Conservation (phyloP, 2,113 vertebrate genomes). For the Petaurus breviceps region DNA sequence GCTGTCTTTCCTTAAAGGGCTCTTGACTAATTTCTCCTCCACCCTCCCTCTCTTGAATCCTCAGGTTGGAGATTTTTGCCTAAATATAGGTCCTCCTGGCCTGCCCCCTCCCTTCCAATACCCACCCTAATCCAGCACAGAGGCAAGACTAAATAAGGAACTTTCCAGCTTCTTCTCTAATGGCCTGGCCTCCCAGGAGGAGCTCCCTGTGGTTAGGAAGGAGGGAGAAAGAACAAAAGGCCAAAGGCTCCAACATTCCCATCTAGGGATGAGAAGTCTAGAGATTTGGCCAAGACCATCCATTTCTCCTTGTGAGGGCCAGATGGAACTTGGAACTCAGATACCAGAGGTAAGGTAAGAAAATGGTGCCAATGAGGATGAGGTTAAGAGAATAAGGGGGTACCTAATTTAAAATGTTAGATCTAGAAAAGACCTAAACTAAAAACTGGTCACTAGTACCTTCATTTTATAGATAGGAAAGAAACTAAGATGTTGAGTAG, state of each 20-base stretch:
- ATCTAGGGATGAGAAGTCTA: conserved; percentile 62
- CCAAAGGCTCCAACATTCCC: conserved; percentile 55
- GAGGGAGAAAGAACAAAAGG: conserved; percentile 3
- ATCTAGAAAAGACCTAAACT: not conserved
- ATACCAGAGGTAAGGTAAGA: conserved; percentile 4
- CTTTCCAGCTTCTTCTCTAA: conserved; percentile 22
- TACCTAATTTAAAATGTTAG: not conserved
- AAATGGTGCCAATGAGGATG: not conserved
- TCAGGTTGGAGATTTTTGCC: conserved; percentile 52
- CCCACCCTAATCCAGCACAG: conserved; percentile 59
- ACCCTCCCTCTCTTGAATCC: not conserved
- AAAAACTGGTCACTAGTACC: not conserved
- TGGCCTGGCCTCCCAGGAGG: conserved; percentile 41
- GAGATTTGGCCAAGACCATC: not conserved
- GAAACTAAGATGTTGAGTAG: not conserved
- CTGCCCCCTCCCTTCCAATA: conserved; percentile 7
- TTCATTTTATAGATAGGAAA: not conserved
- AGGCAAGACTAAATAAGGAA: conserved; percentile 69
- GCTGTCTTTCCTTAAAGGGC: conserved; percentile 50
- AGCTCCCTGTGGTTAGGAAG: not conserved
- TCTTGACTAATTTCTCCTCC: not conserved
- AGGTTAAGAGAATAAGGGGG: not conserved
- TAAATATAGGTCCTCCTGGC: conserved; percentile 73
- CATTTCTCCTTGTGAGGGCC: conserved; percentile 26
- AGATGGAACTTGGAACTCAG: conserved; percentile 30